Base-by-base conservation (phyloP, 1,140 invertebrate species). In the Drosophila cardini region DNA sequence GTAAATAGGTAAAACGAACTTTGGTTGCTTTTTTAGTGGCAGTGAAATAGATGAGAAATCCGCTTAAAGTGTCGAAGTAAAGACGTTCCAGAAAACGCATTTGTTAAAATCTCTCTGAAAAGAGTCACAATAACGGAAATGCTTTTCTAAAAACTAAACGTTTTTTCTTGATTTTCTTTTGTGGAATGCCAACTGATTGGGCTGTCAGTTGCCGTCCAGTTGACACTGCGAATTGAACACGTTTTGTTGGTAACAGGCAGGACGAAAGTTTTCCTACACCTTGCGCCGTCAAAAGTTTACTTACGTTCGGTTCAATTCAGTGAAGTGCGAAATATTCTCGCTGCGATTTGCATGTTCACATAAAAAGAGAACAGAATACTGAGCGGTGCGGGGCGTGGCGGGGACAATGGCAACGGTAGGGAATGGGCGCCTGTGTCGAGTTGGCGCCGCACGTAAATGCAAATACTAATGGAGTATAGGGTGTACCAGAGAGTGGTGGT, bases 281-380 rank as follows among this genome's bases (percentile, higher is more conserved):
- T 64, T 43, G 50, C 21, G 48, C 60, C 53, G 45, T 26, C 52
- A 63, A 60, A 38, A 52, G 36, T 45, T 52, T 56, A 46, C 69
- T 26, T 62, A 50, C 34, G 15, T 69, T 60, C 45, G 43, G 40
- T 60, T 72, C 61, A 50, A 68, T 70, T 80, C 58, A 72, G 38
- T 79, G 79, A 87, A 89, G 83, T 87, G 83, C 76, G 80, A 87
- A 87, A 89, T 87, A 83, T 87, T 87, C 86, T 76, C 84, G 62
- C 72, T 50, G 76, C 79, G 84, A 84, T 87, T 86, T 86, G 82
- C 83, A 78, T 86, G 75, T 70, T 65, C 68, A 40, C 50, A 72
- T 62, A 76, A 78, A 72, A 70, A 43, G n/a, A n/a, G 13, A 10
- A 30, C 10, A 4, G 18, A 21, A 4, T 6, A n/a, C 3, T 18